Evolutionary conservation across 2,797 vertebrate genomes (phyloP).

Genomic region (Cyclura pinguis): DNA sequence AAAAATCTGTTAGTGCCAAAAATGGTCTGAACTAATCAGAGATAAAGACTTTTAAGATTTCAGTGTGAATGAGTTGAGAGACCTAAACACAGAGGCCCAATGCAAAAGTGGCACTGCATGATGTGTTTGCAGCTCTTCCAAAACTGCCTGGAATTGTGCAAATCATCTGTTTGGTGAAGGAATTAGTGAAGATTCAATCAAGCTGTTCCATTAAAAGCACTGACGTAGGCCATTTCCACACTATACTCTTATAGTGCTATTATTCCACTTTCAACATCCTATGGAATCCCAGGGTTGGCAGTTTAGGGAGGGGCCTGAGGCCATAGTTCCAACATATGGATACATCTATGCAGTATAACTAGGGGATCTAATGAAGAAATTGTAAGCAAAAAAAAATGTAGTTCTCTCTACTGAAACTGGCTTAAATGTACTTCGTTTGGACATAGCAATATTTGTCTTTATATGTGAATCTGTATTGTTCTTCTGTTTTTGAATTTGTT

Average conservation of each 20-base stretch:
- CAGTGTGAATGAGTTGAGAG: not conserved
- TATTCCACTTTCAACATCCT: too few species aligned
- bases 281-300: too few species aligned
- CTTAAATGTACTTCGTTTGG: not conserved
- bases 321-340: not conserved
- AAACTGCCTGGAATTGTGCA: too few species aligned
- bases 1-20: not conserved
- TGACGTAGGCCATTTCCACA: too few species aligned
- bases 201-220: too few species aligned
- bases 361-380: not conserved
- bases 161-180: not conserved
- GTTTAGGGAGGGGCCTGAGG: too few species aligned
- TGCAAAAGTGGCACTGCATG: not conserved
- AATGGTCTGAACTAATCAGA: not conserved
- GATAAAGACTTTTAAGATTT: not conserved
- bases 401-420: not conserved
- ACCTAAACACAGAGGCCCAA: not conserved
- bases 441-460: not conserved
- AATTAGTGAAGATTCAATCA: not conserved
- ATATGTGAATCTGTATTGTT: not conserved
- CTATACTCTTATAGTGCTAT: too few species aligned
- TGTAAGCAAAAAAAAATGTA: not conserved
- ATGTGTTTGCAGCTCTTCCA: not conserved
- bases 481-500: constrained; percentile 20
- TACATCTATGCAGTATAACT: not conserved